Percentiles rank a stretch among this genome's conserved stretches.
phyloP scores from a whole-genome alignment of 2,888 invertebrate species.

The Melangyna quadrimaculata region DNA sequence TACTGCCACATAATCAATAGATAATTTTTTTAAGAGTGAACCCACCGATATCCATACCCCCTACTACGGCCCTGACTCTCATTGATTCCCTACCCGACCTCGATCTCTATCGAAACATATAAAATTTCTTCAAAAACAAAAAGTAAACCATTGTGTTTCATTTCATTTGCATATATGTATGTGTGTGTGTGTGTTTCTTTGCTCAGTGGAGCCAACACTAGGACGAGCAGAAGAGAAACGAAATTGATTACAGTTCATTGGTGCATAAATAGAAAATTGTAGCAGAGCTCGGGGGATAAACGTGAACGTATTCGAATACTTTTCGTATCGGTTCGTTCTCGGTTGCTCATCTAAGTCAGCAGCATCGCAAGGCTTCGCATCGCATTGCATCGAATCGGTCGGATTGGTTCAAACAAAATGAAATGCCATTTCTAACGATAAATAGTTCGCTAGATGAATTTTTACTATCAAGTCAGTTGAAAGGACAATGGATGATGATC shows the following conservation, averaged over 20 bases:
- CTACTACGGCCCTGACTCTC: not conserved
- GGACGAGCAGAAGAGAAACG: conserved; percentile 30
- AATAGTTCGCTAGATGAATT: conserved; percentile 55
- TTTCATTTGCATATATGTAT: conserved; percentile 64
- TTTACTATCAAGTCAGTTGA: conserved; percentile 29
- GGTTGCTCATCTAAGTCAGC: conserved; percentile 6
- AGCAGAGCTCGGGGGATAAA: not conserved
- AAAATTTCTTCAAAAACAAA: conserved; percentile 3
- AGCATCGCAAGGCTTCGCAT: too few relatives aligned
- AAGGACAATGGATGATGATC: conserved; percentile 39
- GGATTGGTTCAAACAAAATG: conserved; percentile 33
- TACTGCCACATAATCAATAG: too few relatives aligned
- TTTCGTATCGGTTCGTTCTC: not conserved
- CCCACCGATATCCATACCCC: too few relatives aligned
- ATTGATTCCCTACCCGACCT: not conserved
- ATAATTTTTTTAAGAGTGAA: too few relatives aligned
- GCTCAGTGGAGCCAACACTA: not conserved
- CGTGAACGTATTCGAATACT: not conserved
- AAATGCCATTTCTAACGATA: conserved; percentile 41
- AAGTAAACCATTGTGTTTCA: conserved; percentile 29
- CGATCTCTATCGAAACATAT: conserved; percentile 9
- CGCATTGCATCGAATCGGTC: not conserved
- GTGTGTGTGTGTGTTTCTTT: conserved; percentile 8
- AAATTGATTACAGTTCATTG: conserved; percentile 73
- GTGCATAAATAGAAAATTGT: conserved; percentile 69